Base-by-base conservation (phyloP, 1,140 invertebrate species). In the Drosophila murphyi region DNA sequence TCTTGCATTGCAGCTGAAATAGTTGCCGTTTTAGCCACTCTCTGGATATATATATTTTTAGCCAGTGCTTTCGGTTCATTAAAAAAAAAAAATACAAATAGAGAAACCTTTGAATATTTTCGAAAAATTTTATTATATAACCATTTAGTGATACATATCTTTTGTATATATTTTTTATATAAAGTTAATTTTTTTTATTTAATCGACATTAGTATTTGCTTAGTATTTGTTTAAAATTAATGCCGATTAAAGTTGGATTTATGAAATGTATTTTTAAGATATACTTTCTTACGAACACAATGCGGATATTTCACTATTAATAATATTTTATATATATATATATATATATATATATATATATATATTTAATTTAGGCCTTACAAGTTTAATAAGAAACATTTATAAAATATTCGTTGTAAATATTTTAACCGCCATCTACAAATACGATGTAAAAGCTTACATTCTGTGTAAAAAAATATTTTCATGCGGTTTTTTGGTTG, bases 361-460 rank as follows among this genome's bases (percentile, higher is more conserved):
- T 54, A 20, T 68, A 50, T 51, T 71, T 63, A 64, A 57, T 77
- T 54, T 45, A 29, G n/a, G 48, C 50, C 55, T 70, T 39, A 70
- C 32, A 54, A 47, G 12, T 69, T 68, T 63, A 67, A 57, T 68
- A 68, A 63, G 76, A 79, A 79, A 79, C 62, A 78, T 81, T 82
- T 70, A 69, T 87, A 87, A 83, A 87, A 82, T 80, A 80, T 88
- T 87, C 83, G 83, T 88, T 87, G 83, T 87, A 80, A 88, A 87
- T 82, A 82, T 70, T 74, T 71, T 80, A 57, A 50, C 55, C 39
- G 6, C 54, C 50, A 64, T 72, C 67, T 68, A 71, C 67, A 75
- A 81, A 70, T 71, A 65, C 47, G 43, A 76, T 82, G 68, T 82
- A 87, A 82, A 78, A 82, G 59, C 37, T 82, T 88, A 88, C 54